These are phyloP conservation scores for Antheraea assamensis DNA, from an alignment of 2,888 invertebrate genomes.

Conservation along the genomic window DNA sequence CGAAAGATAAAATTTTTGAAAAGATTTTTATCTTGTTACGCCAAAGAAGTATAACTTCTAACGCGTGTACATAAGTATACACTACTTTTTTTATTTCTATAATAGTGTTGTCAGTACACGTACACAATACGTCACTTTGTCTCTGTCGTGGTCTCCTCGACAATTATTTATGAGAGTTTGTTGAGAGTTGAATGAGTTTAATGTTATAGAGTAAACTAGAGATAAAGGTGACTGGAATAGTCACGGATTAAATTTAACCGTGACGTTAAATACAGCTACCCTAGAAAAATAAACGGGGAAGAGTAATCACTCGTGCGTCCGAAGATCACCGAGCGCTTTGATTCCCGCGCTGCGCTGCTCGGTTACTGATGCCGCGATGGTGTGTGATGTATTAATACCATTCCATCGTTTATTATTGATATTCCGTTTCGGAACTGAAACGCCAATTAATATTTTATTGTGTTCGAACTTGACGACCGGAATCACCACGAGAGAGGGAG, in stretches of 20 bases:
- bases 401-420: conserved; percentile 2
- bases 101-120: not conserved
- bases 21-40: too few species aligned
- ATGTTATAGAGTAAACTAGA: too few species aligned
- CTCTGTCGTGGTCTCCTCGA: not conserved
- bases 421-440: not conserved
- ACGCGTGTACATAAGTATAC: too few species aligned
- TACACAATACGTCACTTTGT: not conserved
- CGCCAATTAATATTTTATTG: conserved; percentile 3
- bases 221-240: too few species aligned
- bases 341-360: not conserved
- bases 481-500: not conserved
- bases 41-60: too few species aligned
- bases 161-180: too few species aligned
- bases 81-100: not conserved
- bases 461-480: not conserved
- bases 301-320: not conserved
- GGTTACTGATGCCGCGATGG: not conserved
- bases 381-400: not conserved
- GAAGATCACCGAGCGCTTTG: conserved; percentile 1
- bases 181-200: too few species aligned
- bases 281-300: not conserved
- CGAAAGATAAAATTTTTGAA: too few species aligned
- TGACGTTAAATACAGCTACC: too few species aligned
- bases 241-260: too few species aligned